Base-by-base conservation (phyloP, 2,113 vertebrate species). In the Mormyrus iriodes region DNA sequence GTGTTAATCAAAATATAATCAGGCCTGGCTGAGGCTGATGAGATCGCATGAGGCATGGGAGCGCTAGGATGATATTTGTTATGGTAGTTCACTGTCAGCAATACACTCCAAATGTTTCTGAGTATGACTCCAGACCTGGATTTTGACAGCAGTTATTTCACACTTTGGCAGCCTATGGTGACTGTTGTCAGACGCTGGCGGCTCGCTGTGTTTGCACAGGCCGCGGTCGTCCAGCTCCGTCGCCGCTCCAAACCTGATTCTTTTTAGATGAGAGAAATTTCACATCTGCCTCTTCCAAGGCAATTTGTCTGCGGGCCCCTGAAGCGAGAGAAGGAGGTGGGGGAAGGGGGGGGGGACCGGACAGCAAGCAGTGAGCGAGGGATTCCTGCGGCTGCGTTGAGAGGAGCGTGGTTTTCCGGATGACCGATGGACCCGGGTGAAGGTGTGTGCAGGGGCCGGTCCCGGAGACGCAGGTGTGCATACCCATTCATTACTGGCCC, bases 121-220 rank as follows among this genome's bases (percentile, higher is more conserved):
- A 35, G 85, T 53, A 52, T 86, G 15, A 52, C 85, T 86, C 85
- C 85, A 53, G 85, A 86, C 85, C 49, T 86, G 85, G 51, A 86
- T 53, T 86, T 86, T 86, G 85, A 86, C 85, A 86, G 49, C n/a
- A 86, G 85, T 86, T 86, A 86, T 86, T 86, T 86, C 85, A 53
- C 85, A 86, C 49, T 53, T 42, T 86, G 85, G 85, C 85, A 86
- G 85, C 48, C 49, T 13, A 49, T n/a, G 0, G 85, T 31, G 85
- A 17, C 49, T 86, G 49, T 86, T 86, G 85, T 85, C 83, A 85
- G 44, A 85, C 13, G 48, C 48, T 85, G 83, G 83, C 85, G 15
- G 51, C 51, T 86, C 24, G 13, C 44, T 49, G 83, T 49, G 51
- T 86, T 52, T 53, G 27, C 51, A 35, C 85, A 53, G 51, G 51